Base-by-base conservation (phyloP, 2,888 invertebrate species). In the Slavum lentiscoides region DNA sequence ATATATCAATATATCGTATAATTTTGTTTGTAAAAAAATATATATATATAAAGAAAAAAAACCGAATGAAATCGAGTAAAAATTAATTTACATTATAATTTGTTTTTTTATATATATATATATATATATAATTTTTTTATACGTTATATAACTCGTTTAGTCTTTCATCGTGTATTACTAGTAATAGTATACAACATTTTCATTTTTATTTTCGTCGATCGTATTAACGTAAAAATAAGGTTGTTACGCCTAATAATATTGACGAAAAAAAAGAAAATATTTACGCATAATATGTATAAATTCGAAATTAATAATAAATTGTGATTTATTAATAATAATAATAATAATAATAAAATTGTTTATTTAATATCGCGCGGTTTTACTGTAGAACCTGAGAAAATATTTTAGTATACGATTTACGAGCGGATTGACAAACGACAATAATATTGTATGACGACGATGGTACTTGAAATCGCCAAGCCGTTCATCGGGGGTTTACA, bases 261-360 rank as follows among this genome's bases (percentile, higher is more conserved):
- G 37, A 58, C 58, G 19, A 67, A 74, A 64, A 74, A 30, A 62
- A 74, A 37, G 64, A 17, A 64, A 17, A n/a, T 49, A 30, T 39
- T n/a, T 19, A 66, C 37, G 15, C 58, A 6, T 39, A n/a, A n/a
- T n/a, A 39, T 66, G 66, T 74, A 66, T 66, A 39, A 39, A 58
- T 66, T 74, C 8, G 2, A 66, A 21, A 67, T 67, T 75, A 75
- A 75, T 75, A 75, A 75, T 75, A 75, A 75, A 75, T 75, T 58
- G 74, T 75, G 74, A 75, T 75, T 75, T 75, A 75, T 75, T 75
- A 75, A 75, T 75, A 75, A 39, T 43, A 9, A 30, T 30, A 30
- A 30, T 30, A 30, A 43, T 43, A 43, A 43, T 43, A 43, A 43
- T 4, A 43, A 43, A 43, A 49, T 49, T 49, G 13, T 49, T 13